These are phyloP conservation scores for Anoura caudifer DNA, from an alignment of 2,113 vertebrate species.

Conservation along the genomic window DNA sequence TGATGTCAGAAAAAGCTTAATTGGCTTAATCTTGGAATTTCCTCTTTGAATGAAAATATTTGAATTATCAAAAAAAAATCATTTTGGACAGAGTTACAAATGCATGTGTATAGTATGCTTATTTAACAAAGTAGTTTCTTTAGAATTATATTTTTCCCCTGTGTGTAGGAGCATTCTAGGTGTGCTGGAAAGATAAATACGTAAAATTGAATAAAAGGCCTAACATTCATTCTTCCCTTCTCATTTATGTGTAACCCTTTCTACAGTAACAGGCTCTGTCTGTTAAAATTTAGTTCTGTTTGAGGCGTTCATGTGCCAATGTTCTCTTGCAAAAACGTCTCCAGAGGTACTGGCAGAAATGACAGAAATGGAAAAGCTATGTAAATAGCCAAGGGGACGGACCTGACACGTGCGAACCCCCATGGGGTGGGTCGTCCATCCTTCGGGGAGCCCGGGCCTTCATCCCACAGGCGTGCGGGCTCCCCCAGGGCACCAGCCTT, in stretches of 20 bases:
- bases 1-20: neutral
- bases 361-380: neutral
- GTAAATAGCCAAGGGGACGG: neutral
- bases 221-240: neutral
- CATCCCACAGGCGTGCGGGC: neutral
- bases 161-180: neutral
- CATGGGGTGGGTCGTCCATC: neutral
- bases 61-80: slow-evolving; percentile 25
- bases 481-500: neutral
- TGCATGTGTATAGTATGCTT: neutral
- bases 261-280: neutral
- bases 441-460: neutral
- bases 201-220: neutral
- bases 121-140: slow-evolving; percentile 15
- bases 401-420: neutral
- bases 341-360: neutral
- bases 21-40: neutral
- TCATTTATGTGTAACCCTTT: neutral
- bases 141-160: neutral
- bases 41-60: neutral
- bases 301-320: slow-evolving; percentile 3
- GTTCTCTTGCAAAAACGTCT: neutral
- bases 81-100: neutral
- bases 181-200: neutral
- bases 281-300: slow-evolving; percentile 4